A percentile compares a stretch with the other conserved stretches of the same genome.
Evolutionary conservation across 2,797 vertebrate species (phyloP).

Genomic region (Alauda arvensis): DNA sequence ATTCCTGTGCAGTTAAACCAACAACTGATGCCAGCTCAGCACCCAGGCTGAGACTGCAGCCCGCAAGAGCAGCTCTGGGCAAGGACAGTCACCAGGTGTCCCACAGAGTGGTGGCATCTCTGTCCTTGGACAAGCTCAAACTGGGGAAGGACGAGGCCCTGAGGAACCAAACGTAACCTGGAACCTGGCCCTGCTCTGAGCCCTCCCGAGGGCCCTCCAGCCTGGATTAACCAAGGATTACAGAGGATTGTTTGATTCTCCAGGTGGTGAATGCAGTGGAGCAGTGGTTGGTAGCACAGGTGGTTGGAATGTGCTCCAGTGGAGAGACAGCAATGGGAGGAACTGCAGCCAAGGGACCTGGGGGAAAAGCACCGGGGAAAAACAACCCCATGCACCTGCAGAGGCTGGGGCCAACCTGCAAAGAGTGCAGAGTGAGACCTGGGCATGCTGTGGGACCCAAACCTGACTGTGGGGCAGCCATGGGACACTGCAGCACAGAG

Average conservation of each 20-base stretch:
- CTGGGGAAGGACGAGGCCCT: background rate
- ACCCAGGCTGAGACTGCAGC: background rate
- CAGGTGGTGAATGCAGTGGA: background rate
- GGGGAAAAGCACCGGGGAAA: background rate
- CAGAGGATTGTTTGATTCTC: background rate
- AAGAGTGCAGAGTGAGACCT: background rate
- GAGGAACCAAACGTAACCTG: background rate
- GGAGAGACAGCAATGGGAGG: background rate
- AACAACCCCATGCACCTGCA: fast-evolving
- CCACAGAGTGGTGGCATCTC: background rate
- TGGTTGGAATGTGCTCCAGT: background rate
- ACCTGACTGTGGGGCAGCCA: background rate
- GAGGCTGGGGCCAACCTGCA: background rate
- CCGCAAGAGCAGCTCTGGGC: background rate
- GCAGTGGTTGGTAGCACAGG: background rate
- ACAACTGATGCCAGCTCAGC: background rate
- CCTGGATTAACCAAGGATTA: background rate
- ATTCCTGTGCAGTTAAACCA: background rate
- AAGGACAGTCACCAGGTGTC: background rate
- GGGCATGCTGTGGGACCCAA: background rate
- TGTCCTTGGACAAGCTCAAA: background rate
- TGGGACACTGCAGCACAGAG: background rate
- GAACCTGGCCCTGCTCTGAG: background rate
- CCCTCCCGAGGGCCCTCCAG: background rate
- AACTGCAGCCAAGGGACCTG: background rate